Evolutionary conservation across 2,113 vertebrate species (phyloP).

Genomic region (Felis chaus): DNA sequence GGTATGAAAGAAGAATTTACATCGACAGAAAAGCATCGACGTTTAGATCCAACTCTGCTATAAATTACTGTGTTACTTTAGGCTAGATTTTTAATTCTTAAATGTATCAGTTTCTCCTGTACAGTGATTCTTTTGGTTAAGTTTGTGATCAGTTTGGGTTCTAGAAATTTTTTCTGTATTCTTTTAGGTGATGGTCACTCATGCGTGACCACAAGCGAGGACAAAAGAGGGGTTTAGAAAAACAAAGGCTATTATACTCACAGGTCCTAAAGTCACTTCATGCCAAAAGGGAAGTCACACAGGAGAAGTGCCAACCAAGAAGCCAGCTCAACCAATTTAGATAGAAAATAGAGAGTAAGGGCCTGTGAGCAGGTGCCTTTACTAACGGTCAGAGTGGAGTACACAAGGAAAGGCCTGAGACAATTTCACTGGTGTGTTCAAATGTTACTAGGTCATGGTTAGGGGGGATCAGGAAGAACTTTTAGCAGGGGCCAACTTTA

Average conservation of each 20-base stretch:
- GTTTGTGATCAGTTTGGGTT: not conserved
- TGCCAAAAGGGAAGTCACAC: not conserved
- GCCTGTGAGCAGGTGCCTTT: not conserved
- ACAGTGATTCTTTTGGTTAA: not conserved
- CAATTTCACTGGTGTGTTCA: not conserved
- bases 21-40: not conserved
- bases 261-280: not conserved
- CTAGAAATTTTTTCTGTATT: not conserved
- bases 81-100: not conserved
- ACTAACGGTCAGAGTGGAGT: not conserved
- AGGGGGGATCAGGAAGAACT: not conserved
- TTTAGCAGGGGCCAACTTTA: not conserved
- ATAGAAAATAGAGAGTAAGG: not conserved
- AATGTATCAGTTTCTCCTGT: not conserved
- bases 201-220: not conserved
- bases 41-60: not conserved
- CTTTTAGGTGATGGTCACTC: not conserved
- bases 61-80: not conserved
- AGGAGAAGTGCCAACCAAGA: not conserved
- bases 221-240: not conserved
- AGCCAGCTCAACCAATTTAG: not conserved
- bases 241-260: not conserved
- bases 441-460: not conserved
- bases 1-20: not conserved
- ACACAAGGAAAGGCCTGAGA: not conserved